phyloP scores from a whole-genome alignment of 2,888 invertebrate species.

The Agrochola circellaris region DNA sequence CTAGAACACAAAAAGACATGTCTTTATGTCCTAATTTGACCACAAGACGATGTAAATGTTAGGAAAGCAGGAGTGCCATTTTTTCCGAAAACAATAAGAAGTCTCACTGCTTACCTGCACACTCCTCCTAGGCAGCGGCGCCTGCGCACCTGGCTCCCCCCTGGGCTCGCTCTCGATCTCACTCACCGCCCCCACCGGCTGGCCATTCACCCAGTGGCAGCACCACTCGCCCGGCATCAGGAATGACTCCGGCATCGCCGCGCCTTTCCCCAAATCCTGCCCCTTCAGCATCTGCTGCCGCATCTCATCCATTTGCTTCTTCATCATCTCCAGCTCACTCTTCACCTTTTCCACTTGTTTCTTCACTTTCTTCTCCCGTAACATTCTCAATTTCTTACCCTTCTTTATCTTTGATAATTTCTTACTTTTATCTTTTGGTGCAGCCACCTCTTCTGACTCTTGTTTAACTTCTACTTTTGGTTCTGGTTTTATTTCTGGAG shows the following conservation, averaged over 20 bases:
- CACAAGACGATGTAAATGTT: background rate
- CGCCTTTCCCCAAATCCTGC: constrained; percentile 67
- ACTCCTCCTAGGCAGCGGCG: constrained; percentile 83
- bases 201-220: constrained; percentile 93
- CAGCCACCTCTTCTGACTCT: background rate
- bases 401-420: constrained; percentile 80
- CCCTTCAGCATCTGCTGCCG: constrained; percentile 80
- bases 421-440: constrained; percentile 65
- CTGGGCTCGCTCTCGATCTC: constrained; percentile 84
- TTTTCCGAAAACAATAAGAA: background rate
- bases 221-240: constrained; percentile 91
- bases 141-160: constrained; percentile 78
- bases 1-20: constrained; percentile 72
- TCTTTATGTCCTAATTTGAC: background rate
- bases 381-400: constrained; percentile 54
- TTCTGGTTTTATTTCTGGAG: constrained; percentile 22
- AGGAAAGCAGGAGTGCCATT: background rate
- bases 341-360: constrained; percentile 83
- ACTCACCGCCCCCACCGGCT: constrained; percentile 91
- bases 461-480: constrained; percentile 22
- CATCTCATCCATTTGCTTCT: constrained; percentile 84
- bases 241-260: constrained; percentile 78
- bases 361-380: constrained; percentile 77
- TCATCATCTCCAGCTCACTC: constrained; percentile 82
- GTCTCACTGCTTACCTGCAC: constrained; percentile 77